A percentile compares a stretch with the other conserved stretches of the same genome.
phyloP scores from a whole-genome alignment of 2,797 vertebrate species.

The Distichodus sexfasciatus region DNA sequence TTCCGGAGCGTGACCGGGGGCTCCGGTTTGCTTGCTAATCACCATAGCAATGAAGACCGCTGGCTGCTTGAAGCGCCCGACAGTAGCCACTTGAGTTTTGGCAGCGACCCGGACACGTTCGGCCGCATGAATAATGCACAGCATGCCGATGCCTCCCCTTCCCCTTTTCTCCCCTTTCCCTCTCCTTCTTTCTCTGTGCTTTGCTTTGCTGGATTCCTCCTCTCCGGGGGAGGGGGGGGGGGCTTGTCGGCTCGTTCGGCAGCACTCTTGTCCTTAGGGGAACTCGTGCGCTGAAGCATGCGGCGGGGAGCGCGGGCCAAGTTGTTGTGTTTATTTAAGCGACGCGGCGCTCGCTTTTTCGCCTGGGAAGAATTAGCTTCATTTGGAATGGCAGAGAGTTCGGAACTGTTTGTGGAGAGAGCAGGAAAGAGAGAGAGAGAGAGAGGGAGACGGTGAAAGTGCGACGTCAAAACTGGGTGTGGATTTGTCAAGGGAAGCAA shows the following conservation, averaged over 20 bases:
- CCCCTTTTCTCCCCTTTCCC: too few relatives aligned
- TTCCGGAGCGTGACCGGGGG: conserved; percentile 41
- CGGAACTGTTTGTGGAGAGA: background rate
- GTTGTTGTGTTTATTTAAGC: conserved; percentile 29
- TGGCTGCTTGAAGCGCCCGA: conserved; percentile 50
- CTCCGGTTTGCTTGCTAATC: conserved; percentile 65
- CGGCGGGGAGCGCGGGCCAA: background rate
- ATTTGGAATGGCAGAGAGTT: background rate
- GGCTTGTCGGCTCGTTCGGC: conserved; percentile 40
- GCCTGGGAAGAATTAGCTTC: background rate
- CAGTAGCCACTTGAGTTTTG: conserved; percentile 66
- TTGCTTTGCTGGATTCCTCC: conserved; percentile 51
- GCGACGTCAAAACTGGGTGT: background rate
- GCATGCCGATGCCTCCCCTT: conserved; percentile 46
- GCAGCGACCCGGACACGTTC: conserved; percentile 54
- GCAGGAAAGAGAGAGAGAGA: background rate
- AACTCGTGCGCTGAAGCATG: conserved; percentile 13
- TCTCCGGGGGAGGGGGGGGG: conserved; percentile 31
- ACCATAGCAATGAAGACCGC: conserved; percentile 62
- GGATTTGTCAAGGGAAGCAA: background rate
- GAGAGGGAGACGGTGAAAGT: background rate
- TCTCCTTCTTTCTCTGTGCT: too few relatives aligned
- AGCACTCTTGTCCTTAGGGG: conserved; percentile 17
- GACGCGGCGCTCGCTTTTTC: background rate
- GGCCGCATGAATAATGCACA: conserved; percentile 66